Evolutionary conservation across 2,797 vertebrate species (phyloP), one percentile per base, ranked within the genome.

Genomic region (Leptoclinus maculatus): DNA sequence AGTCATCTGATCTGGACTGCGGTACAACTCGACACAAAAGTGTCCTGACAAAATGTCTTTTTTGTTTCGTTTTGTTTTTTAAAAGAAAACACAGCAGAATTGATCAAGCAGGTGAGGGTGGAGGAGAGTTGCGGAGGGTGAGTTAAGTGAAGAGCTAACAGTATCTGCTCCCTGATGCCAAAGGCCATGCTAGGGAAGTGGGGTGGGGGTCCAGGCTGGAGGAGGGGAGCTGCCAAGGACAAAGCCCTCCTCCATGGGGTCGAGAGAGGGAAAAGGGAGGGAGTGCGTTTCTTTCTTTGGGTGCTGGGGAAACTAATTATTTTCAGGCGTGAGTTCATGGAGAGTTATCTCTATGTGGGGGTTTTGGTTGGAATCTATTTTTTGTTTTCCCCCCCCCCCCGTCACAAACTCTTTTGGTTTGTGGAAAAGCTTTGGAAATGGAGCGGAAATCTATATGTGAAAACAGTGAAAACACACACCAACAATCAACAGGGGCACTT

Each of bases 171-270:
- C 88, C 85, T 87, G 85, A 87, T 88, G 90, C 88, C 88, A 86
- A 81, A 88, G 85, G 86, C 89, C 91, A 92, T 90, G 83, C 85
- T 83, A 86, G 79, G 83, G 63, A 78, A 74, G 76, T 77, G 69
- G 81, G 29, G 29, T 3, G 27, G 27, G 32, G 85, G 78, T 87
- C 83, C 82, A 82, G 83, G 66, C 77, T 79, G 83, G 87, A 88
- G 85, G 82, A 80, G 87, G 88, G 84, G 89, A 92, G 91, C 93
- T 94, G 93, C 93, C 92, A n/a, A 83, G 82, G 89, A 90, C 90
- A 89, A 86, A 84, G 76, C 85, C 87, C 88, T 92, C 86, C 84
- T 91, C 82, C 74, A n/a, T n/a, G 62, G 66, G 74, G 51, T 43
- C 8, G 10, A 43, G 41, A 43, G 41, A 66, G 38, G 19, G 41